Conservation (phyloP, 1,140 invertebrate species). For the Dufourea novaeangliae region DNA sequence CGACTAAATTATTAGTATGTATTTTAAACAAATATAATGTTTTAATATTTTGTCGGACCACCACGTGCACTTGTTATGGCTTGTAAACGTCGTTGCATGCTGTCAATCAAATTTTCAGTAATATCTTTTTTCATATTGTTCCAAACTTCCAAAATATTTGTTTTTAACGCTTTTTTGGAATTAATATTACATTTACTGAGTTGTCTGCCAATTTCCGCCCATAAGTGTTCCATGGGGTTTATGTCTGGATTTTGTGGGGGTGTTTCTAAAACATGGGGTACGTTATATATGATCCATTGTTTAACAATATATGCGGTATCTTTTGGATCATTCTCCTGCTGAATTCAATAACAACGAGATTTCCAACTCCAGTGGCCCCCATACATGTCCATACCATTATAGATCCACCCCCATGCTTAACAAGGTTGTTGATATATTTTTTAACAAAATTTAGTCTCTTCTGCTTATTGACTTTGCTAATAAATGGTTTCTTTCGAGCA, state of each 20-base stretch:
- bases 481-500: not conserved
- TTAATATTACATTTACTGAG: not conserved
- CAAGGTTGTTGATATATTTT: not conserved
- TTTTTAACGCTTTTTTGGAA: not conserved
- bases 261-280: too few species aligned
- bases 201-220: not conserved
- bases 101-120: too few species aligned
- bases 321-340: too few species aligned
- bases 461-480: not conserved
- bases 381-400: conserved; percentile 12
- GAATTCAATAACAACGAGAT: not conserved
- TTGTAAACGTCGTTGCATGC: not conserved
- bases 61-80: too few species aligned
- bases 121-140: too few species aligned
- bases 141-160: not conserved
- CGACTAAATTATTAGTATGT: too few species aligned
- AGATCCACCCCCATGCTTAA: not conserved
- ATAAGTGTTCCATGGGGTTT: not conserved
- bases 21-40: too few species aligned
- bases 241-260: not conserved
- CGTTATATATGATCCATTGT: too few species aligned
- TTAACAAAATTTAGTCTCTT: not conserved
- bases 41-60: too few species aligned
- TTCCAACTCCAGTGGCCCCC: not conserved
- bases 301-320: too few species aligned